These are phyloP conservation scores for Odontothrips loti DNA, from an alignment of 2,888 invertebrate species.

Conservation along the genomic window DNA sequence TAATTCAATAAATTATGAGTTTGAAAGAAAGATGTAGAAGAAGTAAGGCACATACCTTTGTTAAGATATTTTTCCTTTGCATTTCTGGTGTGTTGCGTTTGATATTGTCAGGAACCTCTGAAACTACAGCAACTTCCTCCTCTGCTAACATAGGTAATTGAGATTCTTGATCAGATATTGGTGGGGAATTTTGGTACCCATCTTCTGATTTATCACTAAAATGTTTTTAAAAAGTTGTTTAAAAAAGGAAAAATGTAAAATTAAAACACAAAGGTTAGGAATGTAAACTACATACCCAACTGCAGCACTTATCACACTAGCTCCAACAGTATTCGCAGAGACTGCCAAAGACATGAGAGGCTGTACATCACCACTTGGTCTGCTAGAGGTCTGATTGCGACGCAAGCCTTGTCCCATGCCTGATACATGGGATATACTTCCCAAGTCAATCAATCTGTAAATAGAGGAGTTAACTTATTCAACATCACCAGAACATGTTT, in stretches of 20 bases:
- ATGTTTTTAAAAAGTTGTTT: too few relatives aligned
- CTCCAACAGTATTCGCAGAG: conserved; percentile 45
- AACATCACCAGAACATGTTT: conserved; percentile 30
- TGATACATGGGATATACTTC: conserved; percentile 50
- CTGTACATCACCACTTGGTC: conserved; percentile 40
- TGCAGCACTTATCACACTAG: not conserved
- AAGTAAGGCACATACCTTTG: conserved; percentile 44
- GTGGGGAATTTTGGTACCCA: not conserved
- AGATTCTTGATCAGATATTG: not conserved
- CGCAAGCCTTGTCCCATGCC: conserved; percentile 35
- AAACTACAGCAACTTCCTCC: not conserved
- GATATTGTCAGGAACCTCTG: conserved; percentile 47
- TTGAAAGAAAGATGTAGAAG: conserved; percentile 31
- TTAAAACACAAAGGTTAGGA: not conserved
- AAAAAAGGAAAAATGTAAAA: not conserved
- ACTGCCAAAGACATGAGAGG: conserved; percentile 47
- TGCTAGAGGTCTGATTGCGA: conserved; percentile 40
- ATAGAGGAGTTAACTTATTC: not conserved
- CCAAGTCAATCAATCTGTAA: conserved; percentile 68
- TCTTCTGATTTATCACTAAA: not conserved
- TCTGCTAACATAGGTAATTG: not conserved
- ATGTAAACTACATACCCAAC: not conserved
- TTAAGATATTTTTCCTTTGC: conserved; percentile 57
- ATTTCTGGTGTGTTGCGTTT: conserved; percentile 60
- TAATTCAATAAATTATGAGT: conserved; percentile 33